phyloP scores from a whole-genome alignment of 1,140 invertebrate genomes.

The Microplitis mediator region DNA sequence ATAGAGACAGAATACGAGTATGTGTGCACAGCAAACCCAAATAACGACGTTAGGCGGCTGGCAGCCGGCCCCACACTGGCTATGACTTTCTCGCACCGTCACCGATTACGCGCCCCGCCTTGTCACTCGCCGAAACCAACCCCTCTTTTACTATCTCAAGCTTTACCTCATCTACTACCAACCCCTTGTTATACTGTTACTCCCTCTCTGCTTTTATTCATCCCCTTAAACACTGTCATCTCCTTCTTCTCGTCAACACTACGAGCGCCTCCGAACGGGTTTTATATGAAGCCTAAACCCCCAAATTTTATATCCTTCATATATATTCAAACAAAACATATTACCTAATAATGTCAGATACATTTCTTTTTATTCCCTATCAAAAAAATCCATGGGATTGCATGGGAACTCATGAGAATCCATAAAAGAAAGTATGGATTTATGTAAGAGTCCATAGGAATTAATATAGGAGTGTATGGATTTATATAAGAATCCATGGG shows the following conservation, averaged over 20 bases:
- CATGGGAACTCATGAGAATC: too few relatives aligned
- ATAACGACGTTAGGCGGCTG: slow-evolving; percentile 57
- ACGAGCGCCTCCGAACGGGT: slow-evolving; percentile 32
- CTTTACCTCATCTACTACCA: slow-evolving; percentile 27
- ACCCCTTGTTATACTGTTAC: slow-evolving; percentile 16
- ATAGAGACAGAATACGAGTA: slow-evolving; percentile 14
- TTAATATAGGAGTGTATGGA: too few relatives aligned
- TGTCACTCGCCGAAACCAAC: slow-evolving; percentile 42
- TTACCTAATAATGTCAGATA: background rate
- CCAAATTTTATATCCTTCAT: background rate
- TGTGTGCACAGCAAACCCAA: slow-evolving; percentile 31
- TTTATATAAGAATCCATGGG: too few relatives aligned
- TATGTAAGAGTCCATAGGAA: too few relatives aligned
- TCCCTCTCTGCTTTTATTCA: background rate
- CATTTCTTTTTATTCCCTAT: too few relatives aligned
- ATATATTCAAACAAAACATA: background rate
- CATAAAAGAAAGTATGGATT: too few relatives aligned
- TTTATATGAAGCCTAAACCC: background rate
- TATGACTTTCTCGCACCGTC: slow-evolving; percentile 37
- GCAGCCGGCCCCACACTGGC: slow-evolving; percentile 60
- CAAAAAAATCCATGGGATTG: too few relatives aligned
- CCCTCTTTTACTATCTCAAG: slow-evolving; percentile 22
- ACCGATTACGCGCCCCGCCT: slow-evolving; percentile 47
- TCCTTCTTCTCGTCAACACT: background rate
- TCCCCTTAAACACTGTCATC: slow-evolving; percentile 1